These are phyloP conservation scores for Ctenoplectra terminalis DNA, from an alignment of 1,140 invertebrate species.

Conservation along the genomic window DNA sequence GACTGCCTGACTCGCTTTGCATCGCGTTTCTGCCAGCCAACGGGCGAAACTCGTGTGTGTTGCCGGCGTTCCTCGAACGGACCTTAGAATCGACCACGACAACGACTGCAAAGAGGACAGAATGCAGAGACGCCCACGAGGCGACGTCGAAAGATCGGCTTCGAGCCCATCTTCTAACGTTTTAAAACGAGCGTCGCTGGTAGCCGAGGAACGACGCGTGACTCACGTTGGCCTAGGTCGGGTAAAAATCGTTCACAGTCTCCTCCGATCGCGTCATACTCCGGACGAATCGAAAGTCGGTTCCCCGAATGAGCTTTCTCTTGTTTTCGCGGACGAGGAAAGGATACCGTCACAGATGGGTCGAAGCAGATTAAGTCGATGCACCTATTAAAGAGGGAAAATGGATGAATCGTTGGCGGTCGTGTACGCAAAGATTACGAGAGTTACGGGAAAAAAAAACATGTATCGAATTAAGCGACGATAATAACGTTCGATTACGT, in stretches of 20 bases:
- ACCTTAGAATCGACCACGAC: conserved; percentile 16
- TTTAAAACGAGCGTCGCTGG: conserved; percentile 9
- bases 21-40: conserved; percentile 45
- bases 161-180: conserved; percentile 13
- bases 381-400: not conserved
- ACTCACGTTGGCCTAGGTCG: conserved; percentile 32
- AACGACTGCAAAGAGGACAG: not conserved
- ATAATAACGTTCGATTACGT: conserved; percentile 38
- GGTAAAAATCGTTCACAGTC: conserved; percentile 12
- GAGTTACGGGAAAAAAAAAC: not conserved
- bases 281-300: not conserved
- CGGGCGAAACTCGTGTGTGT: conserved; percentile 1
- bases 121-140: not conserved
- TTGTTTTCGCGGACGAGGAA: not conserved
- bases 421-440: not conserved
- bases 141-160: not conserved
- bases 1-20: conserved; percentile 46
- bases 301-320: not conserved
- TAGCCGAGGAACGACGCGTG: not conserved
- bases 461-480: conserved; percentile 28
- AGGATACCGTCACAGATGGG: not conserved
- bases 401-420: too few species aligned
- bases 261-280: not conserved
- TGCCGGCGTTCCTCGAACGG: not conserved
- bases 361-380: not conserved